Evolutionary conservation across 2,113 vertebrate species (phyloP), one percentile per base, ranked within the genome.

Genomic region (Pitta sordida): DNA sequence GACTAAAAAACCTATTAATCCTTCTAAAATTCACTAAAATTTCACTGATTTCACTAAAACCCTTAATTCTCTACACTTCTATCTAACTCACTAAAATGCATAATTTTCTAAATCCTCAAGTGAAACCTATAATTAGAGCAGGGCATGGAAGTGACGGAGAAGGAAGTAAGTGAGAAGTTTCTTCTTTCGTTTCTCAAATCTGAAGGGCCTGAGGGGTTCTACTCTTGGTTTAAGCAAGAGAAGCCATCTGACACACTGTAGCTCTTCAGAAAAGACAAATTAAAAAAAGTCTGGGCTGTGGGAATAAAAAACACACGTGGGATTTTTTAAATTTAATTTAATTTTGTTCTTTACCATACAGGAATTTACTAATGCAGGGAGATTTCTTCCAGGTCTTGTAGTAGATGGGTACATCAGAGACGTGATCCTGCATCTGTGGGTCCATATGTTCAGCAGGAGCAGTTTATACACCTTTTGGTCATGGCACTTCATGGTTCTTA

Each of bases 141-240:
- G 64, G 49, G 53, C 53, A 73, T 52, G 52, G 73, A 78, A 92
- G 27, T 1, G 4, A 39, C 30, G 39, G 56, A 84, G 73, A 56
- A 75, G 65, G 83, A 95, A 91, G 76, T 56, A 74, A 60, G 86
- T 90, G 59, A 46, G 62, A 70, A 49, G n/a, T 37, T n/a, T 44
- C 51, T 82, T 93, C 74, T 65, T 90, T 53, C 21, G 60, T 67
- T 90, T 90, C 68, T 70, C 32, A 82, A 21, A 62, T 37, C 20
- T 63, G 71, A 80, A 91, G 39, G 39, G 46, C 64, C 41, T 15
- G 27, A 62, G 60, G 79, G 68, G 80, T 58, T 86, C 30, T 83
- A 3, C 41, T 88, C 36, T 55, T 78, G 34, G 14, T 86, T 95
- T 83, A 56, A 56, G 59, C 37, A 77, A 49, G 17, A 83, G 39